Base-by-base conservation (phyloP, 1,140 invertebrate genomes). In the Dolichoris vasculosae region DNA sequence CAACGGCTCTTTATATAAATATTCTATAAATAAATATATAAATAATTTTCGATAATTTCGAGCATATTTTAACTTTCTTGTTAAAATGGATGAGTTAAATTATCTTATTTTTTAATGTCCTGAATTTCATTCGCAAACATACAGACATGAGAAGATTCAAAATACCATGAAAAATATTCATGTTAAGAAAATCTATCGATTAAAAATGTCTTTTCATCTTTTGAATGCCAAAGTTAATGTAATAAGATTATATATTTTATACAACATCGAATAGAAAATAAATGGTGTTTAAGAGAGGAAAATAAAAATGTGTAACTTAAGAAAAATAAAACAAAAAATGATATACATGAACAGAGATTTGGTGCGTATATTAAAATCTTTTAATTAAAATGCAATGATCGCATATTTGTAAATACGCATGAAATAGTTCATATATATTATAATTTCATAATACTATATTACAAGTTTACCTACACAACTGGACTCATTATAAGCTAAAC, bases 371-470 rank as follows among this genome's bases (percentile, higher is more conserved):
- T 30, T 64, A 64, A 64, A 30, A 32, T 32, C 63, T 64, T 64
- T 64, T 64, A 64, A 64, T 64, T 64, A 8, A 64, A 64, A 64
- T 7, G 26, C 32, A 64, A 30, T 64, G 63, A 13, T 20, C 55
- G 55, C 13, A 59, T 23, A 23, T 59, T 13, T 17, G 23, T 23
- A 23, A 59, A 59, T 59, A 20, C 63, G 13, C 8, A 35, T 32
- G 30, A 67, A 67, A 67, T 32, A 32, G 59, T 63, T 32, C 13
- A 2, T 32, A 30, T 15, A 32, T 13, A n/a, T 17, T 3, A 32
- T 0, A 63, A 32, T 67, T 67, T 73, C 26, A 43, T 73, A 43
- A 73, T 73, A 73, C 40, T 75, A 75, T 48, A 20, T 75, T 55
- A 77, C 48, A 48, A 51, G 75, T 6, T 23, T 13, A 35, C 30